A percentile compares a stretch with the other conserved stretches of the same genome.
These are phyloP conservation scores for Dreissena polymorpha DNA, from an alignment of 1,140 invertebrate genomes.

Conservation along the genomic window DNA sequence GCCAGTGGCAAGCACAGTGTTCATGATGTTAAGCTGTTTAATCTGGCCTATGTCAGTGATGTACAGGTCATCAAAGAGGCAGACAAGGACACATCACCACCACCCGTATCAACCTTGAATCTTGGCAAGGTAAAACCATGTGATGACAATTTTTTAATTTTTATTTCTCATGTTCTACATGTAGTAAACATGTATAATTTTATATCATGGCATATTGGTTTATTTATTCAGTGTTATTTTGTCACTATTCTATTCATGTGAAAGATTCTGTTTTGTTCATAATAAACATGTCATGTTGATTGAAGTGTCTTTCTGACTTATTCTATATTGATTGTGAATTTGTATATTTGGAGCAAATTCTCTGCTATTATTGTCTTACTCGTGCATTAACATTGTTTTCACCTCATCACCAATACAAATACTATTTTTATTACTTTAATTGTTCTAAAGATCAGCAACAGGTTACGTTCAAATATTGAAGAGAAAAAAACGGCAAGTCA, in stretches of 20 bases:
- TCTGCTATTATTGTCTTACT: conserved; percentile 8
- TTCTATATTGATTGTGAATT: background rate
- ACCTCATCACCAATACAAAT: conserved; percentile 28
- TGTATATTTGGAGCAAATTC: background rate
- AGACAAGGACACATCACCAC: conserved; percentile 82
- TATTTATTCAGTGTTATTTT: background rate
- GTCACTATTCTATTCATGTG: background rate
- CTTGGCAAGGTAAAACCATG: conserved; percentile 86
- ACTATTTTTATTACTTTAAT: too few relatives aligned
- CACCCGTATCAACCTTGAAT: conserved; percentile 90
- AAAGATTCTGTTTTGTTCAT: background rate
- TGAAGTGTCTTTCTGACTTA: background rate
- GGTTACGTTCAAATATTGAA: conserved; percentile 91
- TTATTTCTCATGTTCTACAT: too few relatives aligned
- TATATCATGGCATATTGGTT: background rate
- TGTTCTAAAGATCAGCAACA: conserved; percentile 57
- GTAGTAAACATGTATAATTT: too few relatives aligned
- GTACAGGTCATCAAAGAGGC: conserved; percentile 84
- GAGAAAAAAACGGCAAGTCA: conserved; percentile 90
- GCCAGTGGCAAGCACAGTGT: conserved; percentile 85
- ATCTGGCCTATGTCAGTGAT: conserved; percentile 93
- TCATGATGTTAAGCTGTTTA: conserved; percentile 93
- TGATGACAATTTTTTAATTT: background rate
- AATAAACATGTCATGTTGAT: background rate
- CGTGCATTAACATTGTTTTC: conserved; percentile 15